Conservation (phyloP, 2,797 vertebrate species). For the Podargus strigoides region DNA sequence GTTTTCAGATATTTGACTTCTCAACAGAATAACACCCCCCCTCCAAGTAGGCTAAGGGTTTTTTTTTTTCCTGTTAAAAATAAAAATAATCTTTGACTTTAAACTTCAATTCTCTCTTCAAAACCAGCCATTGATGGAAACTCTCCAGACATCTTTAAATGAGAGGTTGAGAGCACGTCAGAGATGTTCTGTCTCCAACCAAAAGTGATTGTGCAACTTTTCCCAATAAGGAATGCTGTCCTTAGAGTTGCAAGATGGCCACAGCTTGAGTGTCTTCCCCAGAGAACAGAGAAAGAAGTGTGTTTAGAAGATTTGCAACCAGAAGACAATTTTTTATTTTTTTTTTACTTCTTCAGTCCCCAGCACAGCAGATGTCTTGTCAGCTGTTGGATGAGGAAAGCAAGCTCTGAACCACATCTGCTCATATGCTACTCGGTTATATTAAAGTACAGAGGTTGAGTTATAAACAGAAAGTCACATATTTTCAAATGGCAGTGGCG, state of each 20-base stretch:
- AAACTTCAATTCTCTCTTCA: neutral
- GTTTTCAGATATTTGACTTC: neutral
- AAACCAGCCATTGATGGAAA: neutral
- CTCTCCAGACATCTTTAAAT: neutral
- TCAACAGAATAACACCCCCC: neutral
- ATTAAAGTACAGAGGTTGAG: too few relatives aligned
- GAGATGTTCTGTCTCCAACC: slow-evolving; percentile 2
- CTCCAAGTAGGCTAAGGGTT: rapidly evolving
- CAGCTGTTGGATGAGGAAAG: neutral
- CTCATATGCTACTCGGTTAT: neutral
- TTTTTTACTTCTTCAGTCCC: neutral
- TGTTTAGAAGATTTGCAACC: neutral
- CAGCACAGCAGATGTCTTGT: neutral
- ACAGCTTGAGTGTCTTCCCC: neutral
- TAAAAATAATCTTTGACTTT: neutral
- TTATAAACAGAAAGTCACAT: neutral
- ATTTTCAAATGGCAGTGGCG: neutral
- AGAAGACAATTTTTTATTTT: neutral
- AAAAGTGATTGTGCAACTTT: neutral
- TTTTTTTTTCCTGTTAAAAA: neutral
- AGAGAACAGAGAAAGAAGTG: neutral
- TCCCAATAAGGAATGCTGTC: neutral
- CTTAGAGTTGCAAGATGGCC: neutral
- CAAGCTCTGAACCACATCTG: neutral
- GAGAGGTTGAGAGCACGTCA: neutral